A percentile compares a stretch with the other conserved stretches of the same genome.
Conservation (phyloP, 2,113 vertebrate genomes). For the Strix uralensis region DNA sequence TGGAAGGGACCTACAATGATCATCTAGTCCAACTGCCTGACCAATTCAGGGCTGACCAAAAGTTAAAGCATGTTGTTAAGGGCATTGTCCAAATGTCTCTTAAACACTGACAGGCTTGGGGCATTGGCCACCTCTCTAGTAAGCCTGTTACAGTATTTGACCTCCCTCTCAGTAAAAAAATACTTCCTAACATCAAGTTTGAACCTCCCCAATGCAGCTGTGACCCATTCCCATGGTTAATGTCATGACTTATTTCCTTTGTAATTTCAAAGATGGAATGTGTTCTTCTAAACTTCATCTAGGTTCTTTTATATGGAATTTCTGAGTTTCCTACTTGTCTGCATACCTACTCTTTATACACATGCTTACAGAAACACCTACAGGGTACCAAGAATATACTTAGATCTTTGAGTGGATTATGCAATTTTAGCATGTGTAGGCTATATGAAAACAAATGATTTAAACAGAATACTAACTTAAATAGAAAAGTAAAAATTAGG, state of each 20-base stretch:
- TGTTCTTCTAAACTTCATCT: not conserved
- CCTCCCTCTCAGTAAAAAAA: not conserved
- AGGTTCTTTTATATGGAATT: not conserved
- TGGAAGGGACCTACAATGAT: not conserved
- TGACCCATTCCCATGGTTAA: not conserved
- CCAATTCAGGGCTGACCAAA: not conserved
- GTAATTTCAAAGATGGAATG: not conserved
- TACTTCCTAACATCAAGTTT: not conserved
- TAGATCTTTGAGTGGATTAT: not conserved
- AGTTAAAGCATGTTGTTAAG: not conserved
- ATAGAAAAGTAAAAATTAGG: not conserved
- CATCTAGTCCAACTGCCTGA: not conserved
- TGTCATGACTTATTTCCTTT: not conserved
- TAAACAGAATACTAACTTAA: not conserved
- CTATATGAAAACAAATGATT: not conserved
- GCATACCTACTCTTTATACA: not conserved
- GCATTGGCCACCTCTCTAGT: not conserved
- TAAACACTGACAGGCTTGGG: not conserved
- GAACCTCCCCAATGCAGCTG: not conserved
- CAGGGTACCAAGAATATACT: not conserved
- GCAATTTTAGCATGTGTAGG: not conserved
- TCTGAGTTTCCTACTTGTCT: conserved; percentile 13
- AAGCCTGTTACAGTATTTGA: not conserved
- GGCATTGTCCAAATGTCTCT: not conserved
- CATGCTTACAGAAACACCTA: not conserved